These are phyloP conservation scores for Tetranychus urticae DNA, from an alignment of 1,140 invertebrate species.

Conservation along the genomic window DNA sequence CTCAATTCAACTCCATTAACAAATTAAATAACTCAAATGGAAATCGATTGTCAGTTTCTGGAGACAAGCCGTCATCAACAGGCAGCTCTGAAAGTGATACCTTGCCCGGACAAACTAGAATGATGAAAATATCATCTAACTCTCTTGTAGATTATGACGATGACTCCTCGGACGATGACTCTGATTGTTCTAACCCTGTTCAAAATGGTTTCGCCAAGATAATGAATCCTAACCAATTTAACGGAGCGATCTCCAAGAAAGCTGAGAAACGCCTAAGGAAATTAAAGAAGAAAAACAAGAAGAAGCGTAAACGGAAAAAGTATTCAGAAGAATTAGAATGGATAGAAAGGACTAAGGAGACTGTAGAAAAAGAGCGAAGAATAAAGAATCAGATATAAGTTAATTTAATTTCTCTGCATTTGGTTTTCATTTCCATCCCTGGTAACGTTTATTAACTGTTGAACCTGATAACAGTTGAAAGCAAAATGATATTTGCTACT, in stretches of 20 bases:
- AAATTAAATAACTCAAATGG: too few species aligned
- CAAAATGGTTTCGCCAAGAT: neutral
- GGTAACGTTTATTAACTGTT: too few species aligned
- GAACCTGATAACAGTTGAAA: too few species aligned
- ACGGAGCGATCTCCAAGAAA: neutral
- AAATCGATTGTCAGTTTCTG: too few species aligned
- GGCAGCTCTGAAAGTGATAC: too few species aligned
- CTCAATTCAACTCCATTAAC: too few species aligned
- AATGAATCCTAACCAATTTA: neutral
- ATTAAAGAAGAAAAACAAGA: neutral
- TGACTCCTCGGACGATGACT: neutral
- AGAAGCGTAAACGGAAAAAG: neutral
- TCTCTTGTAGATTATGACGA: neutral
- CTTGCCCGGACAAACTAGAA: too few species aligned
- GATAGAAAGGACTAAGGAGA: conserved; percentile 17
- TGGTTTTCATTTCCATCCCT: too few species aligned
- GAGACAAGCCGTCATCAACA: too few species aligned
- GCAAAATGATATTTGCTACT: too few species aligned
- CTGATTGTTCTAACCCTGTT: neutral
- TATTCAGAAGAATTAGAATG: conserved; percentile 11
- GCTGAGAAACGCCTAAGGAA: neutral
- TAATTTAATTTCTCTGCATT: neutral
- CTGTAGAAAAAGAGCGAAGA: conserved; percentile 7
- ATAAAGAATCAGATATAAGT: neutral
- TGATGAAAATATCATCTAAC: neutral